Percentiles rank a stretch among this genome's conserved stretches.
These are phyloP conservation scores for Chloropsis cyanopogon DNA, from an alignment of 2,113 vertebrate species.

Conservation along the genomic window DNA sequence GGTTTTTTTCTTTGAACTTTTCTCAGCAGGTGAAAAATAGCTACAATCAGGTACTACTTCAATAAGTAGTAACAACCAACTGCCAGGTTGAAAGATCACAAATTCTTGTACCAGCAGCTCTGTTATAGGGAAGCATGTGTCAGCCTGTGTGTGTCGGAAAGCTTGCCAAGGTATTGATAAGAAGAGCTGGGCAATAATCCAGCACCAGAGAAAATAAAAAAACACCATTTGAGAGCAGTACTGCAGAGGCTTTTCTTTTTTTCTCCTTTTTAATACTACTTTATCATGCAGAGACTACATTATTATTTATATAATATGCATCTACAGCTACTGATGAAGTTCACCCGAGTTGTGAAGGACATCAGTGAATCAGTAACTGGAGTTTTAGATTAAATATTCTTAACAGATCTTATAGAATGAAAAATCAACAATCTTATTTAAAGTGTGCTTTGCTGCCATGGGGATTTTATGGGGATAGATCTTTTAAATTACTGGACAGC, in stretches of 20 bases:
- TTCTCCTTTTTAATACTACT: not conserved
- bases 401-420: not conserved
- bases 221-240: not conserved
- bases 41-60: conserved; percentile 64
- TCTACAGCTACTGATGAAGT: not conserved
- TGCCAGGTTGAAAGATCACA: conserved; percentile 65
- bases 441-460: not conserved
- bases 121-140: not conserved
- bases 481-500: not conserved
- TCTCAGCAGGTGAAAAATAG: conserved; percentile 66
- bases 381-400: not conserved
- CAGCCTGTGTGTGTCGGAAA: conserved; percentile 8
- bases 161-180: conserved; percentile 50
- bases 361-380: not conserved
- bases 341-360: not conserved
- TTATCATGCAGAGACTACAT: not conserved
- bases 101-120: conserved; percentile 61
- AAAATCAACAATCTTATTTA: conserved; percentile 9
- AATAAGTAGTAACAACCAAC: conserved; percentile 53
- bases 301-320: not conserved
- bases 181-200: conserved; percentile 39
- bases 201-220: not conserved
- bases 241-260: not conserved
- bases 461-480: not conserved
- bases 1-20: conserved; percentile 20